These are phyloP conservation scores for Anoura caudifer DNA, from an alignment of 2,113 vertebrate genomes.

Conservation along the genomic window DNA sequence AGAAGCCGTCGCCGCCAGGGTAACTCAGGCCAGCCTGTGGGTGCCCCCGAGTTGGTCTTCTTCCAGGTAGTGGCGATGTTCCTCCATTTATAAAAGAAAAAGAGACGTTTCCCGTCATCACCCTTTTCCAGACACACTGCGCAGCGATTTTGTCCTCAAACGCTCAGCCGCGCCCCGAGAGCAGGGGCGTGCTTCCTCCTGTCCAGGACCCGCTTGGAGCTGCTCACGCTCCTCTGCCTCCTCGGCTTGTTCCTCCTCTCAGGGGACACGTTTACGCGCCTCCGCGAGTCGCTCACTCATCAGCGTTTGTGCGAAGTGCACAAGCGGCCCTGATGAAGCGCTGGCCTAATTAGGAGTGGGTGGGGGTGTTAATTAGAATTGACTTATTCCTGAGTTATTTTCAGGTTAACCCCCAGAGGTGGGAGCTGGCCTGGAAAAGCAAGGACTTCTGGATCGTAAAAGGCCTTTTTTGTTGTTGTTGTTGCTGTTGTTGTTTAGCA, in stretches of 20 bases:
- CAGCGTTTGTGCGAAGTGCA: neutral
- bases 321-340: slow-evolving; percentile 28
- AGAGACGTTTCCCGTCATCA: neutral
- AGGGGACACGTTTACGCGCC: slow-evolving; percentile 1
- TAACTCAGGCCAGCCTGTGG: neutral
- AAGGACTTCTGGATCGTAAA: neutral
- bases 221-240: neutral
- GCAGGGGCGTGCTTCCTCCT: fast-evolving
- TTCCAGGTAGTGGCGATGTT: neutral
- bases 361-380: neutral
- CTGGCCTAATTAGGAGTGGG: slow-evolving; percentile 21
- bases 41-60: neutral
- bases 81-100: neutral
- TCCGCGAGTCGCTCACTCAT: slow-evolving; percentile 19
- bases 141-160: neutral
- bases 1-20: neutral
- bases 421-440: neutral
- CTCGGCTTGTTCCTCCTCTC: neutral
- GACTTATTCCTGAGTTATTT: slow-evolving; percentile 8
- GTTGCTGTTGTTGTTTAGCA: no score
- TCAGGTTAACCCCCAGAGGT: neutral
- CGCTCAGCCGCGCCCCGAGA: neutral
- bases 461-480: no score
- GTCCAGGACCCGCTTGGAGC: neutral
- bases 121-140: neutral